Conservation (phyloP, 2,888 invertebrate species). For the Acanthacorydalis orientalis region DNA sequence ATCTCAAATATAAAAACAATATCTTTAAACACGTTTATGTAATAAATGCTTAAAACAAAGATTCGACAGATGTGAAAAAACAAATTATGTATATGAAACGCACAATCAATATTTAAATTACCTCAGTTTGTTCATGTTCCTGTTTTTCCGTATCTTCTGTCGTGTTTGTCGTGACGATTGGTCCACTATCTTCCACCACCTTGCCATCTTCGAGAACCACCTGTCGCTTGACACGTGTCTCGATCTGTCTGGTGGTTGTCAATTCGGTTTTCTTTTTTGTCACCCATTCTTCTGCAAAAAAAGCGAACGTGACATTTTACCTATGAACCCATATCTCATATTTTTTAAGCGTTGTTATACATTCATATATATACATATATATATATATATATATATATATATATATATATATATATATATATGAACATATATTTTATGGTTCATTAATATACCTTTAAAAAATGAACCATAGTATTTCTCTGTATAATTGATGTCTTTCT, state of each 20-base stretch:
- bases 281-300: slow-evolving; percentile 75
- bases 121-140: slow-evolving; percentile 77
- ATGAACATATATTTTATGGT: no score
- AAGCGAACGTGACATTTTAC: slow-evolving; percentile 8
- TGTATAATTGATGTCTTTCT: no score
- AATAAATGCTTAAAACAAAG: not conserved
- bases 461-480: no score
- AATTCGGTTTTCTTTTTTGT: slow-evolving; percentile 80
- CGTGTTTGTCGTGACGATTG: slow-evolving; percentile 78
- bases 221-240: slow-evolving; percentile 78
- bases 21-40: not conserved
- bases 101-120: slow-evolving; percentile 15
- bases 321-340: no score
- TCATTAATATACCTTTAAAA: no score
- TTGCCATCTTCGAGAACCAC: slow-evolving; percentile 80
- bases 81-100: not conserved
- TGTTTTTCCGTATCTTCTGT: slow-evolving; percentile 83
- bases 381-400: not conserved
- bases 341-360: slow-evolving; percentile 2
- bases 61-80: not conserved
- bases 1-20: not conserved
- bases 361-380: not conserved
- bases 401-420: no score
- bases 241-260: slow-evolving; percentile 79
- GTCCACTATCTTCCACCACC: slow-evolving; percentile 77